A percentile compares a stretch with the other conserved stretches of the same genome.
Evolutionary conservation across 2,797 vertebrate genomes (phyloP).

Genomic region (Sebastes kiyomatsui): DNA sequence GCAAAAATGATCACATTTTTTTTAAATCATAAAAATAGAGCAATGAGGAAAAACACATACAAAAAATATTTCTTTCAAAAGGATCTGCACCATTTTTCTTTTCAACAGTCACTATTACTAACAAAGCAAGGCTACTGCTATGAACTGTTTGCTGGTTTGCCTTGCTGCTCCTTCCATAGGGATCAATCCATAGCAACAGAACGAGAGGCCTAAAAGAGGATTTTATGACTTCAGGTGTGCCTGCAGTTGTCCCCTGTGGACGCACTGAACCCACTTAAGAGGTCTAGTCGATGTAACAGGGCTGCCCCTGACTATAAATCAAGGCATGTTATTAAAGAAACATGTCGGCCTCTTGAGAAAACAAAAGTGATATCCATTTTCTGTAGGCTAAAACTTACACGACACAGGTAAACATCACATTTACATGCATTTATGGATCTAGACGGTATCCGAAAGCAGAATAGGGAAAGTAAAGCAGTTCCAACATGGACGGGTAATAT

Average conservation of each 20-base stretch:
- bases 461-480: background rate
- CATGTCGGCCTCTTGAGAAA: conserved; percentile 13
- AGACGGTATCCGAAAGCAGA: background rate
- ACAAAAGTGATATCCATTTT: conserved; percentile 25
- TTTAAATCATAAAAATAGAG: background rate
- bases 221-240: conserved; percentile 65
- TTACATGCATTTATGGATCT: background rate
- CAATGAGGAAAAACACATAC: background rate
- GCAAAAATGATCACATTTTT: background rate
- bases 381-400: background rate
- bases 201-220: conserved; percentile 15
- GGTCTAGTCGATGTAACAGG: conserved; percentile 33
- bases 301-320: conserved; percentile 51
- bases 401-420: background rate
- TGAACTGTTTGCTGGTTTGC: background rate
- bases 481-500: background rate
- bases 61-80: background rate
- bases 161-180: background rate
- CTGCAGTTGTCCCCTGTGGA: conserved; percentile 34
- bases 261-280: conserved; percentile 45
- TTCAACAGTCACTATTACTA: background rate
- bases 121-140: background rate
- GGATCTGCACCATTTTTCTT: background rate
- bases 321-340: conserved; percentile 58
- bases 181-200: conserved; percentile 26